Base-by-base conservation (phyloP, 2,113 vertebrate genomes). In the Trogon surrucura region DNA sequence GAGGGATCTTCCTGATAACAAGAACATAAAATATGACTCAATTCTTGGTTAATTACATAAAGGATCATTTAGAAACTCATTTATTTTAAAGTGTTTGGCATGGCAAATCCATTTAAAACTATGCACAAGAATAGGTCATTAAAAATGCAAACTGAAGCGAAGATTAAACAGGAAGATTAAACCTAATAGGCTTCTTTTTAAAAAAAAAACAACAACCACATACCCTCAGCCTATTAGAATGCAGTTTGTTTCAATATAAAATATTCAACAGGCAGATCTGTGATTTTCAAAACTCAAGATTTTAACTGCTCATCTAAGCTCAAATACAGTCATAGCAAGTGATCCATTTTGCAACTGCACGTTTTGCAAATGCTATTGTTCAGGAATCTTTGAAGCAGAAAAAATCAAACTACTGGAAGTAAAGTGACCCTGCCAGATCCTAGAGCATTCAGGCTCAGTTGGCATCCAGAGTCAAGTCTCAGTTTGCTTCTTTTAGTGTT, bases 21-120 rank as follows among this genome's bases (percentile, higher is more conserved):
- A 89, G 77, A 95, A 77, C 3, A 7, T 86, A 91, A 11, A 85
- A 61, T 95, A 95, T 91, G 54, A 96, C 93, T 91, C 47, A 89
- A 73, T 85, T 97, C 72, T 88, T 94, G 29, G 91, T 95, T 97
- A 97, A 97, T 98, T 97, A 95, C 88, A 87, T 78, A 95, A 97
- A 88, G 53, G 62, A 91, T 96, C 64, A 93, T 96, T 97, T 96
- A 61, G 91, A 96, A 92, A 53, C 72, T 96, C 83, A 93, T 94
- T 96, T 96, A 93, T 96, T 82, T 96, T 73, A 85, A 96, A 97
- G 88, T 96, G 70, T 41, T 95, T 96, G 56, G 77, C 75, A 97
- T 81, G 77, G 83, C 47, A 96, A 93, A 97, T 92, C 74, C 67
- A 94, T 95, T 95, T 92, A 72, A 95, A 97, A 91, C 88, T 32